These are phyloP conservation scores for Porites cylindrica DNA, from an alignment of 92 coral and sea anemone genomes.

Conservation along the genomic window DNA sequence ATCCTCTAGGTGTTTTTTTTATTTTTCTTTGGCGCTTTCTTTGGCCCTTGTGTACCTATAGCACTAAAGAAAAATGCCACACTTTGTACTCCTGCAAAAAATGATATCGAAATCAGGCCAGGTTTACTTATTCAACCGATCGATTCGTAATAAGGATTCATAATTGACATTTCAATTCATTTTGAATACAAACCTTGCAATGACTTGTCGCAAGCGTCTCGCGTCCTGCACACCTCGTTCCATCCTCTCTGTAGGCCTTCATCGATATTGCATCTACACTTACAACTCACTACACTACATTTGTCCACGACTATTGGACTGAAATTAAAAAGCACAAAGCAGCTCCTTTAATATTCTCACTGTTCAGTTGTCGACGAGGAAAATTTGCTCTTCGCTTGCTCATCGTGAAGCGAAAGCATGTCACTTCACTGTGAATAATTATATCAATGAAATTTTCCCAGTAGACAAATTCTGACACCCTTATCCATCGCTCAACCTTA, in stretches of 20 bases:
- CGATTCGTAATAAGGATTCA: background rate
- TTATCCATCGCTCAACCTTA: too few species aligned
- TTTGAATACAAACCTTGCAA: conserved; percentile 11
- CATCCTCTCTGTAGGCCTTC: conserved; percentile 2
- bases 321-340: conserved; percentile 36
- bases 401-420: too few species aligned
- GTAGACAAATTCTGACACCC: too few species aligned
- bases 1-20: background rate
- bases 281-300: conserved; percentile 36
- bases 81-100: conserved; percentile 17
- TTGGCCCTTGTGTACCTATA: conserved; percentile 30
- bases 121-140: too few species aligned
- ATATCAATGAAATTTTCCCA: too few species aligned
- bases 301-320: conserved; percentile 18
- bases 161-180: background rate
- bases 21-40: conserved; percentile 12
- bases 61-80: conserved; percentile 50
- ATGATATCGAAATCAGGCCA: too few species aligned
- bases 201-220: conserved; percentile 52
- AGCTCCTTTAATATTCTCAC: conserved; percentile 27
- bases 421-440: too few species aligned
- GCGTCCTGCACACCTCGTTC: conserved; percentile 18
- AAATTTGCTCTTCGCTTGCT: conserved; percentile 5
- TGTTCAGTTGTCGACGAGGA: conserved; percentile 53
- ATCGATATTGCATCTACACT: conserved; percentile 1